Evolutionary conservation across 2,888 invertebrate species (phyloP), one percentile per base, ranked within the genome.

Genomic region (Tethea ocularis): DNA sequence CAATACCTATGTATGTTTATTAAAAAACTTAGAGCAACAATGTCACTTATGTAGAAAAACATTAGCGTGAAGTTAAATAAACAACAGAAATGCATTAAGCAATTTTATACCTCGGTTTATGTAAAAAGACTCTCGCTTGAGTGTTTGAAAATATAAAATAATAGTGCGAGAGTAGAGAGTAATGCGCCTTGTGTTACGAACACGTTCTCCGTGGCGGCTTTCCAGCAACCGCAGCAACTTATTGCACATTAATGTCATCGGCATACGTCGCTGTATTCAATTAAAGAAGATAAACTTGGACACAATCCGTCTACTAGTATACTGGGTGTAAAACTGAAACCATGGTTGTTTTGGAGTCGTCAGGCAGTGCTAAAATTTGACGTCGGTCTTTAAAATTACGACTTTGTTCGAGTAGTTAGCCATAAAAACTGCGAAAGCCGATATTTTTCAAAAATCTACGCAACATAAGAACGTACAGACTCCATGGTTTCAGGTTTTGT

Each of bases 171-270:
- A 20, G 46, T 46, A 7, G 46, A 17, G 41, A 46, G n/a, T 46
- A 46, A 46, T 46, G 46, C 2, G 46, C 46, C 46, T 46, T 20
- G 20, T 46, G 46, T n/a, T n/a, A n/a, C 17, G 20, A 36, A 52
- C 38, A 57, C 24, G n/a, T 23, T 52, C 52, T 38, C 24, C 13
- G 52, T 67, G 67, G 70, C 70, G 36, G 11, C 56, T 26, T 67
- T 70, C 68, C 71, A 71, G 61, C 57, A 3, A 3, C 26, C 15
- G n/a, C 46, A 46, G 54, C 54, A 53, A 72, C 61, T 51, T 64
- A 67, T 57, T 58, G 54, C 55, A 61, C 58, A 72, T 72, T 62
- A 65, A 36, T 70, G 73, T 72, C 68, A 33, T 60, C 61, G 51
- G 53, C 68, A 69, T 72, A 70, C 57, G 56, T 61, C 61, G 55